phyloP scores from a whole-genome alignment of 53 echinoderm and acorn worm species.

The Stichopus horrens region DNA sequence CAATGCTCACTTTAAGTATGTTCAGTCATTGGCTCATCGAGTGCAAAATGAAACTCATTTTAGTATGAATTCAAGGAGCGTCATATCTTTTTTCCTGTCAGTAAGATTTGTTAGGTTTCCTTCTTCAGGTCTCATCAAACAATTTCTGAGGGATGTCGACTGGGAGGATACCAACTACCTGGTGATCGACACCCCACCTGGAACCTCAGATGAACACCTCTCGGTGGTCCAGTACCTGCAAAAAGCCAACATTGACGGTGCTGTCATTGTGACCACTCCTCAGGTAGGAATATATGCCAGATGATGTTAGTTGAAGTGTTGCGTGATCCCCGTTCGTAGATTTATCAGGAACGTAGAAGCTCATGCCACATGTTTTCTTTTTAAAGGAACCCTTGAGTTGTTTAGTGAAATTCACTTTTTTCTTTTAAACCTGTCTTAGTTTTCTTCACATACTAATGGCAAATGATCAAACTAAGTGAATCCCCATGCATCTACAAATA shows the following conservation, averaged over 20 bases:
- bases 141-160: conserved; percentile 94
- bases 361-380: no score
- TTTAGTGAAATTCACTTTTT: no score
- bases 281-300: conserved; percentile 62
- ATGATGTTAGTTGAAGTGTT: no score
- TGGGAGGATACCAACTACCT: conserved; percentile 90
- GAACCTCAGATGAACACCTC: conserved; percentile 97
- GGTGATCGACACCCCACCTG: conserved; percentile 95
- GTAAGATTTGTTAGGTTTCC: background rate
- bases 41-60: background rate
- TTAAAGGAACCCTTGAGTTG: no score
- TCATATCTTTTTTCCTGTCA: no score
- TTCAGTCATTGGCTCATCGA: background rate
- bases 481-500: no score
- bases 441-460: no score
- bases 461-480: no score
- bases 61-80: background rate
- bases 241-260: conserved; percentile 79
- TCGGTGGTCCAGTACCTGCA: conserved; percentile 80
- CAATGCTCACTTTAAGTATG: background rate
- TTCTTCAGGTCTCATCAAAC: conserved; percentile 87
- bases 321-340: no score
- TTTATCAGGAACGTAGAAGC: no score
- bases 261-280: conserved; percentile 90
- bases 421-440: no score